Conservation (phyloP, 2,888 invertebrate species). For the Monochamus alternatus region DNA sequence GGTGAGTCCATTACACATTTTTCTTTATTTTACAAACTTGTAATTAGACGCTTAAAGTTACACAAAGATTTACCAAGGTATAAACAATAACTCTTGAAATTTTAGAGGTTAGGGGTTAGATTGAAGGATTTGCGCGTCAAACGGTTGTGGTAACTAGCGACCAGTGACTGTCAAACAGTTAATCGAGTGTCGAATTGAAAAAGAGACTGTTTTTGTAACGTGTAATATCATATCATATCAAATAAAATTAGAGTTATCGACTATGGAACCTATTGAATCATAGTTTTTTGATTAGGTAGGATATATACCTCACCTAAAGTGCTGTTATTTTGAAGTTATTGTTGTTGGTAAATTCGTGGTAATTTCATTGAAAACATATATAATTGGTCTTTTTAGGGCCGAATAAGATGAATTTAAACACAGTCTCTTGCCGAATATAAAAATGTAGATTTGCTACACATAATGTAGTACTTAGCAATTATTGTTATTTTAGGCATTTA, state of each 20-base stretch:
- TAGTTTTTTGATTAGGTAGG: slow-evolving; percentile 38
- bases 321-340: slow-evolving; percentile 52
- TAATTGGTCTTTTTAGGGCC: too few species aligned
- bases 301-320: slow-evolving; percentile 55
- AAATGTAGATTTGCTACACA: too few species aligned
- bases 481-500: too few species aligned
- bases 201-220: slow-evolving; percentile 62
- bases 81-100: not conserved
- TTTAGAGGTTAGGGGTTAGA: slow-evolving; percentile 8
- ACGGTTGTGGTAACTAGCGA: slow-evolving; percentile 1
- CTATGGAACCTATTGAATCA: slow-evolving; percentile 22
- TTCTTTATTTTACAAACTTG: slow-evolving; percentile 13
- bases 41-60: not conserved
- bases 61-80: slow-evolving; percentile 16
- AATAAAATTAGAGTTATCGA: slow-evolving; percentile 41
- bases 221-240: slow-evolving; percentile 66
- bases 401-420: too few species aligned
- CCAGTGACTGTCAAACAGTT: slow-evolving; percentile 29
- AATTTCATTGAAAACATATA: too few species aligned
- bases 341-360: not conserved
- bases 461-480: too few species aligned
- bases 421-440: too few species aligned
- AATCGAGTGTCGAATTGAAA: slow-evolving; percentile 44
- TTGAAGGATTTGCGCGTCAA: not conserved
- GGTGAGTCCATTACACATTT: slow-evolving; percentile 11